Percentiles rank a stretch among this genome's conserved stretches.
phyloP scores from a whole-genome alignment of 2,113 vertebrate genomes.

The Thryonomys swinderianus region DNA sequence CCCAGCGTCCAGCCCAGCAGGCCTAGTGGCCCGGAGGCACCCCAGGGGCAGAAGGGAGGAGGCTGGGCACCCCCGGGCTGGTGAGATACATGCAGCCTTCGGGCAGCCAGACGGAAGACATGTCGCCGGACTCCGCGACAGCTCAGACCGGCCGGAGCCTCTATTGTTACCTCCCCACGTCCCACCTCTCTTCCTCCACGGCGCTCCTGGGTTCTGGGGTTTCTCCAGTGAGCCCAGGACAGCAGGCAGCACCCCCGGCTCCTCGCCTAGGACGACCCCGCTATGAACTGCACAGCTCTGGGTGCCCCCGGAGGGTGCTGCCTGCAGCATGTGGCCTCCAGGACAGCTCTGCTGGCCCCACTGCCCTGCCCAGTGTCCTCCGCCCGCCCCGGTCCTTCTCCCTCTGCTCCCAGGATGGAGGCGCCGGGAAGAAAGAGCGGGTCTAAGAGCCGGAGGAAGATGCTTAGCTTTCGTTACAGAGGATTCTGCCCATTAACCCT shows the following conservation, averaged over 20 bases:
- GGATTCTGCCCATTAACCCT: accelerated
- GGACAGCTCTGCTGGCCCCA: too few species aligned
- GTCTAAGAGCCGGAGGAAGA: neutral
- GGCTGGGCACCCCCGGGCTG: neutral
- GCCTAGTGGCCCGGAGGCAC: neutral
- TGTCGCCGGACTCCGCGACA: accelerated
- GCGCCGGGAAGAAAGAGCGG: neutral
- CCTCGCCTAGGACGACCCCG: neutral
- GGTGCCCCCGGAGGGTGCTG: neutral
- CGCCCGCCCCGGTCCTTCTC: neutral
- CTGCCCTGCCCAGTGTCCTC: neutral
- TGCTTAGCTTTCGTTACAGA: neutral
- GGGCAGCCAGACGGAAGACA: accelerated
- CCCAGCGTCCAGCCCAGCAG: neutral
- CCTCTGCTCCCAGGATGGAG: neutral
- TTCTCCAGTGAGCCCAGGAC: neutral
- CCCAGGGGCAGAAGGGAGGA: neutral
- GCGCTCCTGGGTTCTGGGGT: accelerated
- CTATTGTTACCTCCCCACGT: neutral
- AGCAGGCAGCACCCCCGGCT: accelerated
- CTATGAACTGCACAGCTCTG: accelerated
- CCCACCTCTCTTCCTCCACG: neutral
- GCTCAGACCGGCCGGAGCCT: neutral
- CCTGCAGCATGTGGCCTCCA: neutral
- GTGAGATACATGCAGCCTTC: neutral